Percentiles rank a stretch among this genome's conserved stretches.
These are phyloP conservation scores for Drymodes brunneopygia DNA, from an alignment of 2,113 vertebrate species.

Conservation along the genomic window DNA sequence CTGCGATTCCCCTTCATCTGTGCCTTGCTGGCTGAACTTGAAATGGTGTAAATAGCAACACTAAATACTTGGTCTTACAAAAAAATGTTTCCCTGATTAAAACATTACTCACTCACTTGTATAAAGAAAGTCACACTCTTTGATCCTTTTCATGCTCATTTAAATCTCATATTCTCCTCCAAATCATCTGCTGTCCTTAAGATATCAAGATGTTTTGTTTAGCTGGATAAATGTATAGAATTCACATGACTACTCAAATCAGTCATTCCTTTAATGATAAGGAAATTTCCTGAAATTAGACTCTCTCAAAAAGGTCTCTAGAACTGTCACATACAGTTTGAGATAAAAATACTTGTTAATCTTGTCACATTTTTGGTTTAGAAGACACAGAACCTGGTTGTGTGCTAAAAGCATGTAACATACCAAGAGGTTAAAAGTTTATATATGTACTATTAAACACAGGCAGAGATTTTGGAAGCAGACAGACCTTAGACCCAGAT, in stretches of 20 bases:
- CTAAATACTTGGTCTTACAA: not conserved
- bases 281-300: not conserved
- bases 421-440: not conserved
- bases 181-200: not conserved
- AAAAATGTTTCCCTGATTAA: not conserved
- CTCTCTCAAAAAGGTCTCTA: not conserved
- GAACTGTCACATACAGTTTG: not conserved
- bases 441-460: not conserved
- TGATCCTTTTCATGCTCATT: not conserved
- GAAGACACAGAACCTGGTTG: not conserved
- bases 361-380: not conserved
- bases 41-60: not conserved
- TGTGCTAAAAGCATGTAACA: not conserved
- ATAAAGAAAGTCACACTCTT: not conserved
- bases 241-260: not conserved
- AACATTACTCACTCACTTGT: not conserved
- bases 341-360: not conserved
- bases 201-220: not conserved
- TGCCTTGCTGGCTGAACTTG: not conserved
- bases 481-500: not conserved
- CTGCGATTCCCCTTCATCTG: not conserved
- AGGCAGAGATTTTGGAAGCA: not conserved
- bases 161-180: not conserved
- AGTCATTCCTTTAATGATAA: not conserved
- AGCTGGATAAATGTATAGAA: not conserved